A percentile compares a stretch with the other conserved stretches of the same genome.
These are phyloP conservation scores for Stratiomys singularior DNA, from an alignment of 2,888 invertebrate genomes.

Conservation along the genomic window DNA sequence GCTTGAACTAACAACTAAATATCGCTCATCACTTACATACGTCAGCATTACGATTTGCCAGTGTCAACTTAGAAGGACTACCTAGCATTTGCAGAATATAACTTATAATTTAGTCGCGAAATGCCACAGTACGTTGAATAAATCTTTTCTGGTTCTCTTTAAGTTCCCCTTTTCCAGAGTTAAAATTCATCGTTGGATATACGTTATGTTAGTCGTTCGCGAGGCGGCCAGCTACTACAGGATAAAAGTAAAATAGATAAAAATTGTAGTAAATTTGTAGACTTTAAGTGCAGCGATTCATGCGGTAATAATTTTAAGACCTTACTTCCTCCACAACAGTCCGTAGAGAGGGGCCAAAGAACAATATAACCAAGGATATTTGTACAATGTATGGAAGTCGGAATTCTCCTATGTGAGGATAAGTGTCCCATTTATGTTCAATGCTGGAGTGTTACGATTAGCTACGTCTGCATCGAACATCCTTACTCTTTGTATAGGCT, in stretches of 20 bases:
- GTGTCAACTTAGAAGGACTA: too few species aligned
- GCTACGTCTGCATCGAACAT: slow-evolving; percentile 23
- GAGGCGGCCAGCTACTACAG: not conserved
- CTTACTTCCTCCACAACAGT: too few species aligned
- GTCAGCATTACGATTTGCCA: too few species aligned
- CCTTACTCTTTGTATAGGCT: slow-evolving; percentile 7
- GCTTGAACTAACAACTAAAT: too few species aligned
- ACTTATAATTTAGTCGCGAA: too few species aligned
- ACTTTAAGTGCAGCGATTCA: slow-evolving; percentile 43
- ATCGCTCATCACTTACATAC: too few species aligned
- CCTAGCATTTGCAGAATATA: too few species aligned
- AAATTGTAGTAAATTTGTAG: slow-evolving; percentile 43
- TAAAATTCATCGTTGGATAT: not conserved
- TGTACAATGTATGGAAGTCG: slow-evolving; percentile 2
- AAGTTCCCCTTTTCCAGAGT: not conserved
- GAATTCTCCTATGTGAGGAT: not conserved
- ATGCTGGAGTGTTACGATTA: slow-evolving; percentile 10
- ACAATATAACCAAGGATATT: not conserved
- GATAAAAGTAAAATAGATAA: slow-evolving; percentile 8
- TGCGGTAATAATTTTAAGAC: slow-evolving; percentile 36
- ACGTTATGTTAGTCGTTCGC: not conserved
- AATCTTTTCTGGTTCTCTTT: too few species aligned
- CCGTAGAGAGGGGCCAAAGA: slow-evolving; percentile 19
- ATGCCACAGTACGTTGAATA: too few species aligned
- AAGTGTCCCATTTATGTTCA: not conserved